These are phyloP conservation scores for Empidonax alnorum DNA, from an alignment of 2,113 vertebrate genomes.

Conservation along the genomic window DNA sequence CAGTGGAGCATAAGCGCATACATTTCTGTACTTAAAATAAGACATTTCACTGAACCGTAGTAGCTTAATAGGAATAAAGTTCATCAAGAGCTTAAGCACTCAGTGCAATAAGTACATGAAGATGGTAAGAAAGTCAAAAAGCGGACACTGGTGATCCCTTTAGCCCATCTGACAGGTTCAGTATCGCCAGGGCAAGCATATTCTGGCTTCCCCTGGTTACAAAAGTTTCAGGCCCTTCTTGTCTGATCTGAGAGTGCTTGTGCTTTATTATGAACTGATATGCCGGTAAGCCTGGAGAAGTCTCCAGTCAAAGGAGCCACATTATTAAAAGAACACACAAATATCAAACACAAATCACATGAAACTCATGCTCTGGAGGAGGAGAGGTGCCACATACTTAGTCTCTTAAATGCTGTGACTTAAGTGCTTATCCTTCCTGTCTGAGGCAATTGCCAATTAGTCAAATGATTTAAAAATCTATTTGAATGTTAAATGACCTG, in stretches of 20 bases:
- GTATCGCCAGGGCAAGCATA: neutral
- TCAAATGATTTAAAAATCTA: neutral
- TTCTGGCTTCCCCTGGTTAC: neutral
- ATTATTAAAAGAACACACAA: neutral
- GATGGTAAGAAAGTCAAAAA: neutral
- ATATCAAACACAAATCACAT: neutral
- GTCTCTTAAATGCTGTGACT: constrained; percentile 4
- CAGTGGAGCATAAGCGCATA: neutral
- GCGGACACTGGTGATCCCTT: neutral
- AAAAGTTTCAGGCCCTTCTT: neutral
- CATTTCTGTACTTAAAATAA: neutral
- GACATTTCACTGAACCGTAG: neutral
- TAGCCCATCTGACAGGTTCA: neutral
- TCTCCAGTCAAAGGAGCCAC: neutral
- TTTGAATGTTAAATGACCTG: neutral
- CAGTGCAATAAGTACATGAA: neutral
- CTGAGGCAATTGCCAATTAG: constrained; percentile 15
- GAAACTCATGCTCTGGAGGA: neutral
- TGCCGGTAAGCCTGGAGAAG: neutral
- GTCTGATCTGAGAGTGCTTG: neutral
- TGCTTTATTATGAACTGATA: neutral
- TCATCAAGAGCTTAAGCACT: neutral
- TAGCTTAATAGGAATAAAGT: neutral
- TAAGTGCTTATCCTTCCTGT: neutral
- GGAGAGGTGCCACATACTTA: neutral